Conservation (phyloP, 53 echinoderm and acorn worm genomes). For the Hippasteria phrygiana region DNA sequence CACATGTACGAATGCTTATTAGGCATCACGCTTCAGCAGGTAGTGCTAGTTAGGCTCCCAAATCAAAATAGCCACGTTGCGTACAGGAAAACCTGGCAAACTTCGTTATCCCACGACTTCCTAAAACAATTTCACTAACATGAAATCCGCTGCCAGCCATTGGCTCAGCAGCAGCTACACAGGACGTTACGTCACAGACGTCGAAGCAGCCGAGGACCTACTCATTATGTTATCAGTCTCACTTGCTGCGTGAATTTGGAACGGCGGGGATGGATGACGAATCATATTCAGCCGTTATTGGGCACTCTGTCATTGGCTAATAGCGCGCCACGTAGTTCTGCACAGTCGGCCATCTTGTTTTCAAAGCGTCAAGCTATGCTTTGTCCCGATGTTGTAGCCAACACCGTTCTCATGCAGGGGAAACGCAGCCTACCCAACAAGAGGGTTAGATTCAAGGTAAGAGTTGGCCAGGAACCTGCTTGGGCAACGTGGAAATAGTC, state of each 20-base stretch:
- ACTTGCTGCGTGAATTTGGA: not conserved
- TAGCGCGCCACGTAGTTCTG: slow-evolving; percentile 10
- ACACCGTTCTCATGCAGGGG: slow-evolving; percentile 50
- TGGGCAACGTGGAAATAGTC: not conserved
- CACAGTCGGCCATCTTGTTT: slow-evolving; percentile 45
- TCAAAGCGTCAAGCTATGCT: slow-evolving; percentile 9
- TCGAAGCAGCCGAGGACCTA: not conserved
- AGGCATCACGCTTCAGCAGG: not conserved
- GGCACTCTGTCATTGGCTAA: slow-evolving; percentile 20
- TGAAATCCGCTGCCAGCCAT: slow-evolving; percentile 5
- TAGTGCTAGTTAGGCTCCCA: slow-evolving; percentile 6
- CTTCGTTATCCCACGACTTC: slow-evolving; percentile 50
- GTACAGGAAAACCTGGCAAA: slow-evolving; percentile 53
- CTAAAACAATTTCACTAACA: not conserved
- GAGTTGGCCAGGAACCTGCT: not conserved
- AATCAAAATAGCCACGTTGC: not conserved
- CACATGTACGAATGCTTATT: no score
- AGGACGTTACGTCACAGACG: slow-evolving; percentile 45
- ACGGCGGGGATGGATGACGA: not conserved
- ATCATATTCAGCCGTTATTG: not conserved
- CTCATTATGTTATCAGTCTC: not conserved
- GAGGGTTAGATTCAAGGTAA: slow-evolving; percentile 57
- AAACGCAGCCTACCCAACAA: slow-evolving; percentile 40
- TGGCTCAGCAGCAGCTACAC: slow-evolving; percentile 12
- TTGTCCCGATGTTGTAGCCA: slow-evolving; percentile 57